Evolutionary conservation across 2,888 invertebrate species (phyloP).

Genomic region (Noctuana brunneofusca): DNA sequence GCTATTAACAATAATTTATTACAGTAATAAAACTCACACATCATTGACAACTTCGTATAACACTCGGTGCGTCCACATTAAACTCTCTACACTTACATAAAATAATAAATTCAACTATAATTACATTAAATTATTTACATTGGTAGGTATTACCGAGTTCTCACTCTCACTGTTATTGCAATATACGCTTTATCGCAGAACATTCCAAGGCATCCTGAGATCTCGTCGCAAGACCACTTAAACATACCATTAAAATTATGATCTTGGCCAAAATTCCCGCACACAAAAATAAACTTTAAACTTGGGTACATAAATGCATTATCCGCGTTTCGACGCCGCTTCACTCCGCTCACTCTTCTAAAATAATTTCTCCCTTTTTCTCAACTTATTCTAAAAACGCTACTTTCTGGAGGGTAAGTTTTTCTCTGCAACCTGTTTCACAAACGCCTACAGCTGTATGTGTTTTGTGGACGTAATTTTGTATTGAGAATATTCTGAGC

Average conservation of each 20-base stretch:
- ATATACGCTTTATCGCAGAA: constrained; percentile 16
- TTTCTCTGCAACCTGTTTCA: constrained; percentile 32
- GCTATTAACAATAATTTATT: constrained; percentile 82
- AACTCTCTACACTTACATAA: constrained; percentile 52
- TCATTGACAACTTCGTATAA: constrained; percentile 58
- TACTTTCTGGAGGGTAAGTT: constrained; percentile 41
- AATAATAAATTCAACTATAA: constrained; percentile 57
- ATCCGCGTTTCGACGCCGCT: neutral
- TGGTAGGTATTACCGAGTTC: constrained; percentile 48
- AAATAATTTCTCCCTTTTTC: constrained; percentile 2
- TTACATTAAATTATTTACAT: constrained; percentile 70
- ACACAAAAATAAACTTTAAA: constrained; percentile 30
- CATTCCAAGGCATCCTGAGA: constrained; percentile 33
- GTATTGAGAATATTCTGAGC: constrained; percentile 65
- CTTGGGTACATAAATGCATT: constrained; percentile 18
- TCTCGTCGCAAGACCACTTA: constrained; percentile 36
- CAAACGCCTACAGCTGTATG: constrained; percentile 40
- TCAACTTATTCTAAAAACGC: constrained; percentile 37
- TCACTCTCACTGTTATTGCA: constrained; percentile 47
- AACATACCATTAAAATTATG: constrained; percentile 27
- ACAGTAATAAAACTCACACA: constrained; percentile 74
- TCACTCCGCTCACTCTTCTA: neutral
- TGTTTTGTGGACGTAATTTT: constrained; percentile 66
- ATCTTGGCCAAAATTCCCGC: constrained; percentile 34
- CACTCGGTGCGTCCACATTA: constrained; percentile 61